Evolutionary conservation across 30 jellyfish, hydroid and myxozoan species (phyloP).

Genomic region (Aurelia sp.): DNA sequence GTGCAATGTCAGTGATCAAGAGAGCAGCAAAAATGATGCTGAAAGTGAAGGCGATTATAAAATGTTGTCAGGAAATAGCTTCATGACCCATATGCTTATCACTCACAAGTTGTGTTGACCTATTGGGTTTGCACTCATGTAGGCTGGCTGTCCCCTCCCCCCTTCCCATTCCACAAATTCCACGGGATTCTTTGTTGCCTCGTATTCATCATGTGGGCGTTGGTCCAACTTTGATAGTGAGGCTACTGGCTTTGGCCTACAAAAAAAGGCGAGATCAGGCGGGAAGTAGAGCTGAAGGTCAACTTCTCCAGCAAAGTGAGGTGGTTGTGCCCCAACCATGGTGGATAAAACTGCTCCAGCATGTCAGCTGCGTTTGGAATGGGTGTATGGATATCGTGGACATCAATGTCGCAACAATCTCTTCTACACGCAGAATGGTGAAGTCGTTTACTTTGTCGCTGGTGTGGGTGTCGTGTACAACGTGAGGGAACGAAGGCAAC

Average conservation of each 20-base stretch:
- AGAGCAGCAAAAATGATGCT: no score
- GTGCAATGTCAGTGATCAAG: no score
- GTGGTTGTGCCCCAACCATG: conserved; percentile 29
- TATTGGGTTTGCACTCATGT: no score
- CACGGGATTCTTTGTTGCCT: background rate
- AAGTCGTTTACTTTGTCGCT: conserved; percentile 95
- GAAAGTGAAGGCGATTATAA: no score
- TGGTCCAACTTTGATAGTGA: background rate
- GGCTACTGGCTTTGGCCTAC: background rate
- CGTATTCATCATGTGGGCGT: background rate
- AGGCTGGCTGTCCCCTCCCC: no score
- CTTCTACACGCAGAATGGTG: conserved; percentile 74
- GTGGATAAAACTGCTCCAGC: conserved; percentile 95
- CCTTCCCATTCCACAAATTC: no score
- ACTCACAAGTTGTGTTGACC: no score
- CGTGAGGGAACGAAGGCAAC: conserved; percentile 75
- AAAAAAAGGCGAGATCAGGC: background rate
- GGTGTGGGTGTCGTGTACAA: conserved; percentile 97
- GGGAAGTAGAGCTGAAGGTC: background rate
- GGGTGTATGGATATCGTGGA: conserved; percentile 99
- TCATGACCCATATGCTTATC: no score
- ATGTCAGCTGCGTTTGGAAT: conserved; percentile 85
- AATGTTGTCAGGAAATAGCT: no score
- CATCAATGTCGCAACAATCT: conserved; percentile 98
- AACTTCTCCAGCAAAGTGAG: background rate